phyloP scores from a whole-genome alignment of 2,888 invertebrate genomes.

The Prenolepis imparis region DNA sequence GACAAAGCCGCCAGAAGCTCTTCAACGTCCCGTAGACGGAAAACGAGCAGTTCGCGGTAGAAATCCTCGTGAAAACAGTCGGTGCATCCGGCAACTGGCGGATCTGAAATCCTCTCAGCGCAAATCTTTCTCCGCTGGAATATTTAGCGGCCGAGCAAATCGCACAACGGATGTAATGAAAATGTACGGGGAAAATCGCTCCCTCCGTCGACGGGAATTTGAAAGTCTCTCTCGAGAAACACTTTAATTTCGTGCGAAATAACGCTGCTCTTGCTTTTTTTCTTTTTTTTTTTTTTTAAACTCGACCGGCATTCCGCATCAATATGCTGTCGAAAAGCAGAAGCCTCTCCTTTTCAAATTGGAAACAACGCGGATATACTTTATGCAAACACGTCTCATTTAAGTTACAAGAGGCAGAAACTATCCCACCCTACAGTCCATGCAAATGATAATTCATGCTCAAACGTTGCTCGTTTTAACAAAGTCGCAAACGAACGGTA shows the following conservation, averaged over 20 bases:
- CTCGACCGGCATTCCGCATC: background rate
- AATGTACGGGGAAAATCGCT: conserved; percentile 54
- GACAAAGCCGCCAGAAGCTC: conserved; percentile 43
- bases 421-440: background rate
- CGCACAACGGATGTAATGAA: conserved; percentile 41
- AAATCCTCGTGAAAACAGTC: conserved; percentile 61
- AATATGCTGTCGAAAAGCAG: background rate
- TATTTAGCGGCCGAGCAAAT: conserved; percentile 63
- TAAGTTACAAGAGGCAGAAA: background rate
- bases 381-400: conserved; percentile 3
- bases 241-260: conserved; percentile 41
- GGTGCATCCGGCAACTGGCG: conserved; percentile 42
- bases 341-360: background rate
- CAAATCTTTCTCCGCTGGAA: conserved; percentile 66
- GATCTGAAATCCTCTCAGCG: conserved; percentile 57
- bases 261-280: background rate
- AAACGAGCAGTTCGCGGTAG: conserved; percentile 46
- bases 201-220: conserved; percentile 31
- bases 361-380: background rate
- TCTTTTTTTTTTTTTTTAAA: too few relatives aligned
- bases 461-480: conserved; percentile 27
- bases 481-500: conserved; percentile 35
- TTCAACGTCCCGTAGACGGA: conserved; percentile 46
- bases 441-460: conserved; percentile 34
- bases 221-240: conserved; percentile 44